These are phyloP conservation scores for Acropternis orthonyx DNA, from an alignment of 2,797 vertebrate species.

Conservation along the genomic window DNA sequence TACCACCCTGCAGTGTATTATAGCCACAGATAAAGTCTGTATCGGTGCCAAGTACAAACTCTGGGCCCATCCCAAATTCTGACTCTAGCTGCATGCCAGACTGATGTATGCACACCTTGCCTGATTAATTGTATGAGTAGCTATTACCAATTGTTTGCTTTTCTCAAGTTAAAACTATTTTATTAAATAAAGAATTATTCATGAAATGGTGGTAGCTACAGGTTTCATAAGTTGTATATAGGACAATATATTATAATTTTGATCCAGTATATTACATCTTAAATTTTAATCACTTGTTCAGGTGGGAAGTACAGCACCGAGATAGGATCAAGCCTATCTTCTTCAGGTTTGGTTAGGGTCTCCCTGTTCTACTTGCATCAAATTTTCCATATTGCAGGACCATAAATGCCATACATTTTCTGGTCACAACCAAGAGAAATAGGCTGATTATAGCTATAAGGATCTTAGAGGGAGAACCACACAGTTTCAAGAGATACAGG, in stretches of 20 bases:
- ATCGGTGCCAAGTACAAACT: background rate
- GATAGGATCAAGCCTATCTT: background rate
- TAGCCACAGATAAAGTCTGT: background rate
- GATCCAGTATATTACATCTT: background rate
- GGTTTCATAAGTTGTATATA: background rate
- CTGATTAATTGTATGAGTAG: background rate
- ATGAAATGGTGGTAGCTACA: background rate
- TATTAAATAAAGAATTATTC: background rate
- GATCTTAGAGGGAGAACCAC: background rate
- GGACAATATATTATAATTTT: background rate
- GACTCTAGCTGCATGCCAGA: background rate
- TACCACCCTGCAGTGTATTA: background rate
- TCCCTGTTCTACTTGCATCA: background rate
- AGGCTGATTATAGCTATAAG: background rate
- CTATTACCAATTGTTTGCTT: slow-evolving; percentile 2
- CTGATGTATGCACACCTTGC: background rate
- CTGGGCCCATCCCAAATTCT: background rate
- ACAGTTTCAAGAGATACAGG: background rate
- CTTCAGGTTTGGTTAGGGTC: background rate
- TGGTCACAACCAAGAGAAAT: background rate
- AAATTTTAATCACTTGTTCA: background rate
- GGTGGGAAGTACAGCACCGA: background rate
- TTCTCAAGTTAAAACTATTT: background rate
- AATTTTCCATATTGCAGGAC: background rate
- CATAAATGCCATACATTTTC: background rate